A percentile compares a stretch with the other conserved stretches of the same genome.
Conservation (phyloP, 1,140 invertebrate genomes). For the Drosophila carrolli region DNA sequence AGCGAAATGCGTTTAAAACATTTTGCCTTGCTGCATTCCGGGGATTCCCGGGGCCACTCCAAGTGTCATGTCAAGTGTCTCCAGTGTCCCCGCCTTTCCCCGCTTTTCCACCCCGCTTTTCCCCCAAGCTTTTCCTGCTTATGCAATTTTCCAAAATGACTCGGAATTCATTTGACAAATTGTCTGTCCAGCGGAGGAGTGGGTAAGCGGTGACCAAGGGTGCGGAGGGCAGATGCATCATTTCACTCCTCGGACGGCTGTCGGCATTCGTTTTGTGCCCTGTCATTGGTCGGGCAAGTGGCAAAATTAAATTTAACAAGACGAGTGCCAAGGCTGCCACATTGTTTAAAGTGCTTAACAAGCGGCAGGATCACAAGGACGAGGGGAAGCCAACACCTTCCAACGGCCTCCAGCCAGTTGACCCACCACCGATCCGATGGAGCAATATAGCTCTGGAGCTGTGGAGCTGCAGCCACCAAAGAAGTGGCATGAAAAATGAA, state of each 20-base stretch:
- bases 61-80: slow-evolving; percentile 63
- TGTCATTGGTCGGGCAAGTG: slow-evolving; percentile 80
- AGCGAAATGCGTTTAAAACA: slow-evolving; percentile 67
- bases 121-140: slow-evolving; percentile 32
- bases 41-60: slow-evolving; percentile 27
- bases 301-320: slow-evolving; percentile 82
- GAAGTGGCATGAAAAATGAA: slow-evolving; percentile 76
- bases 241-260: slow-evolving; percentile 43
- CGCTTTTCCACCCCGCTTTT: no score
- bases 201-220: neutral
- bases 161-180: slow-evolving; percentile 80
- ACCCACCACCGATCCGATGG: no score
- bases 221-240: slow-evolving; percentile 16
- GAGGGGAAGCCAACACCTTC: slow-evolving; percentile 30
- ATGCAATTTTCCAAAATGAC: slow-evolving; percentile 78
- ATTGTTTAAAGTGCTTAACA: slow-evolving; percentile 82
- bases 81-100: slow-evolving; percentile 6
- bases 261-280: slow-evolving; percentile 60
- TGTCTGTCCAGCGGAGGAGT: slow-evolving; percentile 35
- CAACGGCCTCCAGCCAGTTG: neutral
- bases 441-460: neutral
- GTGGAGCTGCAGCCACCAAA: neutral
- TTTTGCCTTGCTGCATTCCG: slow-evolving; percentile 47
- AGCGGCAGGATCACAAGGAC: slow-evolving; percentile 28
- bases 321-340: slow-evolving; percentile 53